Evolutionary conservation across 2,888 invertebrate species (phyloP).

Genomic region (Congeria kusceri): DNA sequence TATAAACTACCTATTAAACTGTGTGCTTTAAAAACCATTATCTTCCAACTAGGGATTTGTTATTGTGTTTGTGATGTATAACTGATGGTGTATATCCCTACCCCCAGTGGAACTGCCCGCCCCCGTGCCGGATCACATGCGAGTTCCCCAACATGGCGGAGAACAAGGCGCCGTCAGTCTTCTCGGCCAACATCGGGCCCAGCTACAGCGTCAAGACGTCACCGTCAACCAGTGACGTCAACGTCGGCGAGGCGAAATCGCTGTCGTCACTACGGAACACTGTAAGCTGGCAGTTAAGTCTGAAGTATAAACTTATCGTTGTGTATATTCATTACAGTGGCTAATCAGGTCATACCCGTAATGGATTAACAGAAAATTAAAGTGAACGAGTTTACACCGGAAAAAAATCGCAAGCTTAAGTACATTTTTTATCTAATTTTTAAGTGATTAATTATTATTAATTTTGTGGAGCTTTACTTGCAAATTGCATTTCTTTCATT

Average conservation of each 20-base stretch:
- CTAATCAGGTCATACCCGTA: too few relatives aligned
- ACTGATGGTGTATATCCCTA: background rate
- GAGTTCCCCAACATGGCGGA: slow-evolving; percentile 28
- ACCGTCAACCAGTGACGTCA: slow-evolving; percentile 10
- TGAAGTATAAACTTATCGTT: too few relatives aligned
- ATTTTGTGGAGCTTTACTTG: too few relatives aligned
- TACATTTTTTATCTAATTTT: too few relatives aligned
- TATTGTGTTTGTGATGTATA: background rate
- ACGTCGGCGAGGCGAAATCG: slow-evolving; percentile 27
- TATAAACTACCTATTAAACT: background rate
- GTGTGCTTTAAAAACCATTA: background rate
- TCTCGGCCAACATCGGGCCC: slow-evolving; percentile 36
- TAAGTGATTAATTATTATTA: too few relatives aligned
- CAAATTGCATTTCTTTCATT: too few relatives aligned
- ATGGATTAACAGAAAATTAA: too few relatives aligned
- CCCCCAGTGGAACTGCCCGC: slow-evolving; percentile 55
- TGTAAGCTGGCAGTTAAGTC: slow-evolving; percentile 31
- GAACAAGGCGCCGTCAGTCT: slow-evolving; percentile 23
- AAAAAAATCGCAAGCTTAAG: too few relatives aligned
- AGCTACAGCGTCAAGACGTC: slow-evolving; percentile 45
- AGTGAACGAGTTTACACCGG: too few relatives aligned
- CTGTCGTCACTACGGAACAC: slow-evolving; percentile 38
- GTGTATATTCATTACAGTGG: too few relatives aligned
- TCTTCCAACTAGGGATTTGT: background rate
- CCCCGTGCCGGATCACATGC: slow-evolving; percentile 49